A percentile compares a stretch with the other conserved stretches of the same genome.
Conservation (phyloP, 2,797 vertebrate species). For the Chrysocyon brachyurus region DNA sequence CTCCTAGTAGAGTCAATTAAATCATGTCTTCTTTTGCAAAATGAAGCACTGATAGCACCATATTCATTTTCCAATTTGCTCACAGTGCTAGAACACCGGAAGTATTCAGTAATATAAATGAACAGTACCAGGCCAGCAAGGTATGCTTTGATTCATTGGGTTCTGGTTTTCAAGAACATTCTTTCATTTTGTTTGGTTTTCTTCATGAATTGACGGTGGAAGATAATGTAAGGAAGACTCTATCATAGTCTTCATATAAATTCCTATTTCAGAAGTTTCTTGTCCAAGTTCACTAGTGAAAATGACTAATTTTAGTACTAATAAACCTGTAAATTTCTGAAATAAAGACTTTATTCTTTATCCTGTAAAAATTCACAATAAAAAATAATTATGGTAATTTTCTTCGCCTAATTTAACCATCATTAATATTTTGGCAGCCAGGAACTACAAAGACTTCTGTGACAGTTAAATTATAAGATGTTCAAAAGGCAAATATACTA, state of each 20-base stretch:
- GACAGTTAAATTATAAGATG: not conserved
- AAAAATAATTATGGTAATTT: not conserved
- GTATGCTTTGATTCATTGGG: not conserved
- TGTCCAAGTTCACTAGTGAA: not conserved
- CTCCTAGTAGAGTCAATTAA: constrained; percentile 66
- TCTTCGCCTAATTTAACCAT: not conserved
- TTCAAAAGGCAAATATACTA: not conserved
- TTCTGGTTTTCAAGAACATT: not conserved
- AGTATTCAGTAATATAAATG: not conserved
- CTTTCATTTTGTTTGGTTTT: not conserved
- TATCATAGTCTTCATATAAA: constrained; percentile 1
- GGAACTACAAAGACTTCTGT: not conserved
- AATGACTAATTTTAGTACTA: not conserved
- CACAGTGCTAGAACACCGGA: not conserved
- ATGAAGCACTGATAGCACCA: constrained; percentile 45
- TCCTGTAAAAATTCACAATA: not conserved
- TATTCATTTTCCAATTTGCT: not conserved
- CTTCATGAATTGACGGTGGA: not conserved
- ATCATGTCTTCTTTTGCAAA: constrained; percentile 51
- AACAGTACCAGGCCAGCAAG: not conserved
- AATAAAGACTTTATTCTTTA: not conserved
- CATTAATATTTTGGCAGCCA: not conserved
- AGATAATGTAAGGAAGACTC: not conserved
- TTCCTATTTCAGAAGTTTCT: not conserved
- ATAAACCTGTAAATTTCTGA: not conserved